Conservation (phyloP, 2,113 vertebrate species). For the Centropristis striata region DNA sequence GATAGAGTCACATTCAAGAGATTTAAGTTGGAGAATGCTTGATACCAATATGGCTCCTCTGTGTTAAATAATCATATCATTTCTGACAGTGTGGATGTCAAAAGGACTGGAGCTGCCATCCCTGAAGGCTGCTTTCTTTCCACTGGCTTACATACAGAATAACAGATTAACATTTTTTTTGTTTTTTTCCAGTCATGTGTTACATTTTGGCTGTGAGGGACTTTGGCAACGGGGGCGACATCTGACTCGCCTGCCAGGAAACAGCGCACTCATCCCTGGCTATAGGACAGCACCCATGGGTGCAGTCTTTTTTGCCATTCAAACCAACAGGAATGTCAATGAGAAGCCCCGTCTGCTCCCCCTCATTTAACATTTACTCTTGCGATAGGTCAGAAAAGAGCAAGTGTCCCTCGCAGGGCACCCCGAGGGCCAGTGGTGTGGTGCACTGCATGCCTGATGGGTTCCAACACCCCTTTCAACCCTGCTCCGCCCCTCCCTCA, state of each 20-base stretch:
- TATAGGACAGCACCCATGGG: slow-evolving; percentile 84
- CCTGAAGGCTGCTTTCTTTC: slow-evolving; percentile 50
- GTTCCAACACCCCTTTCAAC: slow-evolving; percentile 2
- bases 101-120: slow-evolving; percentile 32
- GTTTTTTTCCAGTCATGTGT: slow-evolving; percentile 62
- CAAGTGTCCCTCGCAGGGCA: slow-evolving; percentile 79
- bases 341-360: slow-evolving; percentile 74
- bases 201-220: slow-evolving; percentile 69
- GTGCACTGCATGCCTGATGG: slow-evolving; percentile 78
- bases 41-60: background rate
- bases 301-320: slow-evolving; percentile 61
- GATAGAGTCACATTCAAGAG: slow-evolving; percentile 1
- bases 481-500: slow-evolving; percentile 1
- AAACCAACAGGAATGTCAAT: slow-evolving; percentile 82
- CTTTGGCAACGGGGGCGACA: slow-evolving; percentile 65
- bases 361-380: slow-evolving; percentile 82
- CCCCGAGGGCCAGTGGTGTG: slow-evolving; percentile 62
- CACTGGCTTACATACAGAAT: slow-evolving; percentile 61
- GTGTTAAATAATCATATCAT: slow-evolving; percentile 50
- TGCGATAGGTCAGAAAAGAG: slow-evolving; percentile 86
- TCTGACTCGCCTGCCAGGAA: slow-evolving; percentile 78
- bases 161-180: slow-evolving; percentile 60
- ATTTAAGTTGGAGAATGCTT: slow-evolving; percentile 3
- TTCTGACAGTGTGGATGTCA: slow-evolving; percentile 47
- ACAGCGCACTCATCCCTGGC: slow-evolving; percentile 57